Conservation (phyloP, 2,888 invertebrate species). For the Lycocerus yunnanus region DNA sequence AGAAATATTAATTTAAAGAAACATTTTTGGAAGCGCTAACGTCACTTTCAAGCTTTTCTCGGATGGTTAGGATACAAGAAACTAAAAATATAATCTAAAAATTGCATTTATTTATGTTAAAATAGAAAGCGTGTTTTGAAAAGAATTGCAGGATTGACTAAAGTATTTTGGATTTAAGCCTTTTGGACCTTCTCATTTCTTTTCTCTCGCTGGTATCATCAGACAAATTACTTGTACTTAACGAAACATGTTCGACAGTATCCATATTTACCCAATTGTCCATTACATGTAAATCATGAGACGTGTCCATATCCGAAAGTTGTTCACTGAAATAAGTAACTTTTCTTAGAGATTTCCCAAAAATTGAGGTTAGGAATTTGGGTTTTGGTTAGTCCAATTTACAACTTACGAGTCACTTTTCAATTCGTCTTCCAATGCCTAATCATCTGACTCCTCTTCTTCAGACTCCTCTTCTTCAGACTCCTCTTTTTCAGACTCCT, state of each 20-base stretch:
- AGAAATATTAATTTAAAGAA: too few species aligned
- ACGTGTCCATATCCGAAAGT: too few species aligned
- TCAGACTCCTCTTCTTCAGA: too few species aligned
- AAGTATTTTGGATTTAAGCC: background rate
- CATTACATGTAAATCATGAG: too few species aligned
- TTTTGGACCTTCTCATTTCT: background rate
- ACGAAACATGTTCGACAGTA: too few species aligned
- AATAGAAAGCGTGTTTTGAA: background rate
- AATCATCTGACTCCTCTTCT: background rate
- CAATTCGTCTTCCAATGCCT: background rate
- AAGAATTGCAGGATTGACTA: background rate
- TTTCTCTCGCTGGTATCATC: background rate
- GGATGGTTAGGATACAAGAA: background rate
- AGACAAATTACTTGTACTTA: too few species aligned
- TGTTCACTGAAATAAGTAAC: background rate
- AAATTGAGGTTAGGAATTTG: background rate
- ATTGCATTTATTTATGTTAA: background rate
- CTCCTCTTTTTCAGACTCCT: too few species aligned
- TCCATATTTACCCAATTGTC: too few species aligned
- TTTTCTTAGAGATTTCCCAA: background rate
- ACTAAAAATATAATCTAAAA: background rate
- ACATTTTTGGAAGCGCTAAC: too few species aligned
- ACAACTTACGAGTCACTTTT: too few species aligned
- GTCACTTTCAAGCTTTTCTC: too few species aligned
- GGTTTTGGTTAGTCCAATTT: too few species aligned